phyloP scores from a whole-genome alignment of 2,113 vertebrate genomes.

The Salvelinus fontinalis region DNA sequence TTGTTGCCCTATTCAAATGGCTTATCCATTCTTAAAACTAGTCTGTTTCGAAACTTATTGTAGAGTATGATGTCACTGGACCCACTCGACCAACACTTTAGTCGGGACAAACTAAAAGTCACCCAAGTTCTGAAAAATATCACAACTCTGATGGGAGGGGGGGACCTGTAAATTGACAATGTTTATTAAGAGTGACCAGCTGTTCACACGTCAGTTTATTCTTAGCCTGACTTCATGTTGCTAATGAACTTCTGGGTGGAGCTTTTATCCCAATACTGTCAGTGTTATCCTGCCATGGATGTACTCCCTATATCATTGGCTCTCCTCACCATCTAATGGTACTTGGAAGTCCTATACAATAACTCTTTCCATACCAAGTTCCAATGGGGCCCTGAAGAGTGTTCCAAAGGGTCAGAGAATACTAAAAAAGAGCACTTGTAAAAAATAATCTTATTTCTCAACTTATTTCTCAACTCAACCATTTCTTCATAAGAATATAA shows the following conservation, averaged over 20 bases:
- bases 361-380: no score
- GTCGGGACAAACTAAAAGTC: not conserved
- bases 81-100: not conserved
- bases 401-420: no score
- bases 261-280: not conserved
- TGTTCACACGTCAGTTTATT: not conserved
- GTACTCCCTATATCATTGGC: not conserved
- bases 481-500: not conserved
- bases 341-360: no score
- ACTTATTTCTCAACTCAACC: no score
- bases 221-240: not conserved
- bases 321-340: not conserved
- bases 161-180: not conserved
- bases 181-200: not conserved
- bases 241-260: not conserved
- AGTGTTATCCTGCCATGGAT: not conserved
- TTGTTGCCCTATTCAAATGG: no score
- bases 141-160: no score
- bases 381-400: no score
- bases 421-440: no score
- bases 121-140: not conserved
- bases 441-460: not conserved
- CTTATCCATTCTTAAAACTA: no score
- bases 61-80: no score
- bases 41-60: no score